These are phyloP conservation scores for Synchiropus splendidus DNA, from an alignment of 2,113 vertebrate genomes.

Conservation along the genomic window DNA sequence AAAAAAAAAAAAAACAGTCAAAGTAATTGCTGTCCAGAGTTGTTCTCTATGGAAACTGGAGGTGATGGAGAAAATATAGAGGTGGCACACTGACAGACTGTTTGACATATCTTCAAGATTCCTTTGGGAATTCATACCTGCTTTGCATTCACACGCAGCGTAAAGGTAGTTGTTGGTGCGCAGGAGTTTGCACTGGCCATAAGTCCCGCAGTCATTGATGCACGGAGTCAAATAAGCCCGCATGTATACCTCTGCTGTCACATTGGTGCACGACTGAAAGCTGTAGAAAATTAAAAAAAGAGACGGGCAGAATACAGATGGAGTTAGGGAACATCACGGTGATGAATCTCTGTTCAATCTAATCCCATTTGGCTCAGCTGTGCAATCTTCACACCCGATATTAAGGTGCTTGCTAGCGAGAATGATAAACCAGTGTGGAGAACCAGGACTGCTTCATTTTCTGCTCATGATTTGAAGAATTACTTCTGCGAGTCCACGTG, in stretches of 20 bases:
- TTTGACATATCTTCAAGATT: too few relatives aligned
- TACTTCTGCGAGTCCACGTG: too few relatives aligned
- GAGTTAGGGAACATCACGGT: background rate
- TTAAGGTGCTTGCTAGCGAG: too few relatives aligned
- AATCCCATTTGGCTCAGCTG: background rate
- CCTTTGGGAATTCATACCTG: slow-evolving; percentile 66
- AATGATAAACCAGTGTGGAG: too few relatives aligned
- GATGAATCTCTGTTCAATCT: background rate
- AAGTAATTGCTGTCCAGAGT: background rate
- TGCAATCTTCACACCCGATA: too few relatives aligned
- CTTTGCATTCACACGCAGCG: slow-evolving; percentile 96
- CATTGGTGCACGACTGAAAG: slow-evolving; percentile 76
- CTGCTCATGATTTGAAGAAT: too few relatives aligned
- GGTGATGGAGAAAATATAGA: slow-evolving; percentile 2
- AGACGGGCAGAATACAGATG: slow-evolving; percentile 1
- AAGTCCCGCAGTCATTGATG: slow-evolving; percentile 91
- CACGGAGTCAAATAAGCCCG: slow-evolving; percentile 91
- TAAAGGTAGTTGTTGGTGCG: slow-evolving; percentile 97
- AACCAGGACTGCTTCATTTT: too few relatives aligned
- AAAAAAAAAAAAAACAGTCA: too few relatives aligned
- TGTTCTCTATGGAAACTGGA: background rate
- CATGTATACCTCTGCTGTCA: slow-evolving; percentile 86
- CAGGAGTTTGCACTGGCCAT: slow-evolving; percentile 95
- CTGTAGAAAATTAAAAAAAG: slow-evolving; percentile 50
- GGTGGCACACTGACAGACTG: background rate